Evolutionary conservation across 2,797 vertebrate species (phyloP).

Genomic region (Hippocampus kuda): DNA sequence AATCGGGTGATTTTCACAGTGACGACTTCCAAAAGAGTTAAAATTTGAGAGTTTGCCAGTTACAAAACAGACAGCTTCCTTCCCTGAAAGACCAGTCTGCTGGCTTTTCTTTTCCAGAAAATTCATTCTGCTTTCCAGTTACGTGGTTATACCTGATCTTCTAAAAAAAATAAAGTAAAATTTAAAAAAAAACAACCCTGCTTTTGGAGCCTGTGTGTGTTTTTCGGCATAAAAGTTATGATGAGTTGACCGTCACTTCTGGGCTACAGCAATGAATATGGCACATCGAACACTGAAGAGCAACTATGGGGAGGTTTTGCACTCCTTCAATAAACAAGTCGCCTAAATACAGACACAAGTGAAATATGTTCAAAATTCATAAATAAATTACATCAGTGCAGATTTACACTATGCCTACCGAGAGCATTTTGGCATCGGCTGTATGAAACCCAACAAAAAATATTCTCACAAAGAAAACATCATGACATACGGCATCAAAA

Average conservation of each 20-base stretch:
- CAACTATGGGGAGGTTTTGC: conserved; percentile 73
- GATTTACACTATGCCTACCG: conserved; percentile 58
- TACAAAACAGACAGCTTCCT: conserved; percentile 32
- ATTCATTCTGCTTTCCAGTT: conserved; percentile 44
- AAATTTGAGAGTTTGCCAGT: conserved; percentile 43
- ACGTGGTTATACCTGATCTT: conserved; percentile 55
- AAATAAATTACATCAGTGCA: conserved; percentile 61
- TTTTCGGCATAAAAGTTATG: conserved; percentile 27
- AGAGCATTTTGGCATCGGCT: conserved; percentile 63
- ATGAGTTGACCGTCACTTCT: conserved; percentile 33
- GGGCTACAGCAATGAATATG: conserved; percentile 48
- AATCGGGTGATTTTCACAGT: conserved; percentile 80
- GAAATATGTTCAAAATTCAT: conserved; percentile 58
- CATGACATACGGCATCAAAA: conserved; percentile 54
- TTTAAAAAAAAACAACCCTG: conserved; percentile 30
- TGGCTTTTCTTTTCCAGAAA: conserved; percentile 32
- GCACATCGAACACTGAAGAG: conserved; percentile 62
- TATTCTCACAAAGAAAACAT: conserved; percentile 56
- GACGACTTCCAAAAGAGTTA: conserved; percentile 60
- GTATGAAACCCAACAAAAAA: conserved; percentile 59
- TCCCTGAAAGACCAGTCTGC: conserved; percentile 19
- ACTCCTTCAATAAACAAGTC: conserved; percentile 67
- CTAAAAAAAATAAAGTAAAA: conserved; percentile 29
- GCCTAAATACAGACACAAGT: conserved; percentile 56
- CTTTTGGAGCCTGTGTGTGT: conserved; percentile 31